phyloP scores from a whole-genome alignment of 2,888 invertebrate species.

The Pecten maximus region DNA sequence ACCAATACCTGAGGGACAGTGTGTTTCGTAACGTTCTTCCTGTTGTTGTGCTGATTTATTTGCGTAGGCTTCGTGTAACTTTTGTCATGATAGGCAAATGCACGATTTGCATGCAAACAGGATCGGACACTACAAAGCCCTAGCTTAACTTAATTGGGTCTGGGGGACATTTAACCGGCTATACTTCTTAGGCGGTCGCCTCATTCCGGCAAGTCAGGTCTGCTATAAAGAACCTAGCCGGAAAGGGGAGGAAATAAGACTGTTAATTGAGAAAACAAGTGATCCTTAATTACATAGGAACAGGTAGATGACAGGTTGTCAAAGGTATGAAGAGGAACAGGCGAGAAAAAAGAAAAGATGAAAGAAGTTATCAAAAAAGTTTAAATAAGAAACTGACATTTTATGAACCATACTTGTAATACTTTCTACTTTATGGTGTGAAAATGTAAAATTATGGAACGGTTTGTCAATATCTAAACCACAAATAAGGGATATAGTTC shows the following conservation, averaged over 20 bases:
- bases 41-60: slow-evolving; percentile 22
- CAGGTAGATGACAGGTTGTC: slow-evolving; percentile 43
- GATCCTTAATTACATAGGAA: slow-evolving; percentile 47
- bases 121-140: slow-evolving; percentile 47
- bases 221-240: slow-evolving; percentile 49
- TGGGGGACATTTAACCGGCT: slow-evolving; percentile 46
- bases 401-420: too few species aligned
- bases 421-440: too few species aligned
- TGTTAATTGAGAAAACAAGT: slow-evolving; percentile 48
- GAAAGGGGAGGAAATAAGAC: slow-evolving; percentile 48
- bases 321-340: background rate
- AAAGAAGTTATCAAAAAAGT: background rate
- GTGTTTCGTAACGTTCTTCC: background rate
- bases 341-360: background rate
- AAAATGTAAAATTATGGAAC: too few species aligned
- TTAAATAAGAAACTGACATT: background rate
- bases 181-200: slow-evolving; percentile 26
- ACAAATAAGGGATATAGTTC: too few species aligned
- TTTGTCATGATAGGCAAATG: slow-evolving; percentile 44
- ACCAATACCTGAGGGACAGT: slow-evolving; percentile 15
- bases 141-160: slow-evolving; percentile 42
- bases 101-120: slow-evolving; percentile 53
- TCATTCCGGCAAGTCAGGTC: slow-evolving; percentile 52
- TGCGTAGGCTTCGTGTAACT: slow-evolving; percentile 25
- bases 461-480: too few species aligned